Base-by-base conservation (phyloP, 2,888 invertebrate species). In the Nemotelus pantherinus region DNA sequence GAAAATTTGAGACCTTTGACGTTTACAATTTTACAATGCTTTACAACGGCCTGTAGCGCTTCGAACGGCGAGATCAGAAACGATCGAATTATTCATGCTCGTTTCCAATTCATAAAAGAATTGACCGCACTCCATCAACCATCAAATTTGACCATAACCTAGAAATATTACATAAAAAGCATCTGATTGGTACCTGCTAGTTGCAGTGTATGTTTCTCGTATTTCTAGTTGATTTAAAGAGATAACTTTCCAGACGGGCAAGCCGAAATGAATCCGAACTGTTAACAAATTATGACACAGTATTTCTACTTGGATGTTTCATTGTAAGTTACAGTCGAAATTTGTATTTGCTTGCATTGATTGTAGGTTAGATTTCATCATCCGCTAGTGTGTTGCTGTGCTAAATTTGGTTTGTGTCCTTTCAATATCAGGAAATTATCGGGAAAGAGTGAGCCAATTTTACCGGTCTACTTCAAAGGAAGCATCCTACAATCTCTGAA, bases 221-320 rank as follows among this genome's bases (percentile, higher is more conserved):
- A 4, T 57, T 48, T 10, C 4, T 39, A 39, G 60, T 9, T 9
- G 44, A 3, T n/a, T 9, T n/a, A 53, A 70, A 47, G 9, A 3
- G 57, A 7, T 60, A 25, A 25, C 25, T 53, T 70, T 65, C 2
- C n/a, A 41, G 55, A 48, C 48, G 58, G 9, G 45, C 44, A 10
- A 53, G 50, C 39, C n/a, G 25, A 45, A 65, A 76, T 76, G 76
- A n/a, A 65, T 43, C 43, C 55, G 2, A 25, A 10, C 10, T 3
- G 39, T 6, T 1, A 55, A 2, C 48, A 48, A 77, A 79, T 63
- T 80, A 88, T 88, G 88, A 84, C 82, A 79, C 83, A 81, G 82
- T 89, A 88, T 83, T 88, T 87, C 84, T 90, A 90, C 83, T 84
- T 90, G 82, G 89, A 90, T 83, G 85, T 90, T 76, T 86, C 88